phyloP scores from a whole-genome alignment of 2,113 vertebrate species.

The Dascyllus trimaculatus region DNA sequence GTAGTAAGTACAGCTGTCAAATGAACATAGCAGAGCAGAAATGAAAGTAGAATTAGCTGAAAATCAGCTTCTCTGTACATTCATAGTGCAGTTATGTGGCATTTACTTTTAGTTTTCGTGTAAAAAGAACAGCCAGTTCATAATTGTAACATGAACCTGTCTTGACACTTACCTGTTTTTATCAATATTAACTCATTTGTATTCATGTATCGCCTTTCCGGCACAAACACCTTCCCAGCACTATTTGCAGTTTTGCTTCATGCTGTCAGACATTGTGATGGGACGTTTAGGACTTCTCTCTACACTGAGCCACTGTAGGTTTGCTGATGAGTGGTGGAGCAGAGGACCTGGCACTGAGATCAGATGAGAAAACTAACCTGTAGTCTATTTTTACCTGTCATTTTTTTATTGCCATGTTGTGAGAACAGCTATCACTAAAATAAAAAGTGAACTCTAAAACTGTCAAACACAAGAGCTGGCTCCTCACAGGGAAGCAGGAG shows the following conservation, averaged over 20 bases:
- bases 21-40: background rate
- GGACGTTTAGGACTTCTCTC: background rate
- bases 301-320: background rate
- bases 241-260: constrained; percentile 1
- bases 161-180: background rate
- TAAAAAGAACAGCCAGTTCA: background rate
- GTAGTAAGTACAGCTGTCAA: too few relatives aligned
- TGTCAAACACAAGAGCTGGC: constrained; percentile 36
- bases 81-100: background rate
- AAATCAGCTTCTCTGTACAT: background rate
- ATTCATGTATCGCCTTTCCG: constrained; percentile 31
- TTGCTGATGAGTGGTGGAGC: constrained; percentile 19
- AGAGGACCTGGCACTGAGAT: constrained; percentile 11
- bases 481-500: background rate
- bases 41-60: background rate
- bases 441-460: constrained; percentile 38
- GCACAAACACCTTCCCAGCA: constrained; percentile 3
- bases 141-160: background rate
- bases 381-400: constrained; percentile 44
- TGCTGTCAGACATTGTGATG: constrained; percentile 9
- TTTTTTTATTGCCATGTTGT: constrained; percentile 14
- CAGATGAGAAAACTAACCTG: constrained; percentile 44
- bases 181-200: constrained; percentile 6
- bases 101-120: background rate
- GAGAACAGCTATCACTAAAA: constrained; percentile 27